phyloP scores from a whole-genome alignment of 2,797 vertebrate genomes.

The Galago senegalensis region DNA sequence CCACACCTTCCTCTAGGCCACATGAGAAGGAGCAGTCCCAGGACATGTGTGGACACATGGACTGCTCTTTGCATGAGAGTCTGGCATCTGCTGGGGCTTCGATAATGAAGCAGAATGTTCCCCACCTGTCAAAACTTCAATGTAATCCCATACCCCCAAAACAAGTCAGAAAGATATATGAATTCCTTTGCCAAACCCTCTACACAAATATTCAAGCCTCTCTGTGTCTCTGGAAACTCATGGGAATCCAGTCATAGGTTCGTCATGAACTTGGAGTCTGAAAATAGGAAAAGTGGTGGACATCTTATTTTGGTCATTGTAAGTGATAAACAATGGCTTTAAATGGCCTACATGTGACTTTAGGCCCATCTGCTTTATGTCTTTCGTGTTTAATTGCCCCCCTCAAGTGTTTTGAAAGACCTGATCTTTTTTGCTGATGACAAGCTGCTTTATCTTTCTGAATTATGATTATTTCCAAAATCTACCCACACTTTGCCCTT shows the following conservation, averaged over 20 bases:
- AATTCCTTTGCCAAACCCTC: not conserved
- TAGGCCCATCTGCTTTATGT: not conserved
- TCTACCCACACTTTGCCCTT: not conserved
- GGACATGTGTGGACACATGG: too few relatives aligned
- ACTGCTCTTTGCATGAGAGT: not conserved
- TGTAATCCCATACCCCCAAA: not conserved
- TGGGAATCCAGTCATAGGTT: not conserved
- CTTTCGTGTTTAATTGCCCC: not conserved
- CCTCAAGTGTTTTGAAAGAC: conserved; percentile 2
- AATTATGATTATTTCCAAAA: conserved; percentile 38
- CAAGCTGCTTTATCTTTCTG: not conserved
- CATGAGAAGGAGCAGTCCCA: not conserved
- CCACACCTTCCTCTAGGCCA: not conserved
- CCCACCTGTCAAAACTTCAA: not conserved
- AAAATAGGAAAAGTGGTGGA: not conserved
- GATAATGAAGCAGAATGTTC: not conserved
- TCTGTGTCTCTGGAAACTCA: not conserved
- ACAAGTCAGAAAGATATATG: not conserved
- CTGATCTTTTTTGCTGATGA: conserved; percentile 13
- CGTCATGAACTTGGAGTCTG: not conserved
- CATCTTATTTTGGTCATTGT: not conserved
- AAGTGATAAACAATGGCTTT: conserved; percentile 25
- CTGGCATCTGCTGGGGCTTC: not conserved
- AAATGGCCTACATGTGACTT: not conserved
- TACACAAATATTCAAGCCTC: not conserved